phyloP scores from a whole-genome alignment of 1,140 invertebrate genomes.

The Nebria ingens region DNA sequence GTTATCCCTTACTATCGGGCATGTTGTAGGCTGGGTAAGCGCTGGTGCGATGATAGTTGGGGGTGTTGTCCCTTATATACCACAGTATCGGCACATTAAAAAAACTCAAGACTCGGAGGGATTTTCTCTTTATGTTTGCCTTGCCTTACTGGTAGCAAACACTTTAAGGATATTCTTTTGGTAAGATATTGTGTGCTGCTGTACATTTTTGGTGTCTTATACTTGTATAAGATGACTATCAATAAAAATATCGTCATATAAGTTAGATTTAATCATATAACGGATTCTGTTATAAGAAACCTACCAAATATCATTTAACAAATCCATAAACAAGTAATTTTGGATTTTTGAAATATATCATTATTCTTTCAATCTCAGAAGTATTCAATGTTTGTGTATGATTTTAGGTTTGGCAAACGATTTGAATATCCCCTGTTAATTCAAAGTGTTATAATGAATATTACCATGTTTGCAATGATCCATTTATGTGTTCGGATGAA shows the following conservation, averaged over 20 bases:
- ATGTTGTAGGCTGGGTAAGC: conserved; percentile 55
- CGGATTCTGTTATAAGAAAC: no score
- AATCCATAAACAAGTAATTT: no score
- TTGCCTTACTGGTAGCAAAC: conserved; percentile 89
- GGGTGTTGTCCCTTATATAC: conserved; percentile 76
- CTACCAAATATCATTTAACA: no score
- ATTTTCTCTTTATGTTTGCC: conserved; percentile 93
- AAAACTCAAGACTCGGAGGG: conserved; percentile 85
- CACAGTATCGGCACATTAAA: conserved; percentile 89
- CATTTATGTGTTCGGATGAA: conserved; percentile 84
- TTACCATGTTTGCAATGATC: conserved; percentile 92
- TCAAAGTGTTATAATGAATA: conserved; percentile 96
- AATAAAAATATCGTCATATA: no score
- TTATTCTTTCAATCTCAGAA: no score
- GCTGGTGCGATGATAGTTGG: conserved; percentile 85
- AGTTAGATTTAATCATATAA: no score
- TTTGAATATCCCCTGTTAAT: conserved; percentile 91
- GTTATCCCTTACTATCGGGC: conserved; percentile 50
- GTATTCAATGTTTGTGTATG: conserved; percentile 23
- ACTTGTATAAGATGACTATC: background rate
- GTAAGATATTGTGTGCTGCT: conserved; percentile 50
- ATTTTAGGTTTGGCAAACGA: conserved; percentile 89
- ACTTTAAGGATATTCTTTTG: conserved; percentile 95
- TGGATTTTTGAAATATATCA: no score
- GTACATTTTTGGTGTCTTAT: background rate